Evolutionary conservation across 2,888 invertebrate species (phyloP), one percentile per base, ranked within the genome.

Genomic region (Actias luna): DNA sequence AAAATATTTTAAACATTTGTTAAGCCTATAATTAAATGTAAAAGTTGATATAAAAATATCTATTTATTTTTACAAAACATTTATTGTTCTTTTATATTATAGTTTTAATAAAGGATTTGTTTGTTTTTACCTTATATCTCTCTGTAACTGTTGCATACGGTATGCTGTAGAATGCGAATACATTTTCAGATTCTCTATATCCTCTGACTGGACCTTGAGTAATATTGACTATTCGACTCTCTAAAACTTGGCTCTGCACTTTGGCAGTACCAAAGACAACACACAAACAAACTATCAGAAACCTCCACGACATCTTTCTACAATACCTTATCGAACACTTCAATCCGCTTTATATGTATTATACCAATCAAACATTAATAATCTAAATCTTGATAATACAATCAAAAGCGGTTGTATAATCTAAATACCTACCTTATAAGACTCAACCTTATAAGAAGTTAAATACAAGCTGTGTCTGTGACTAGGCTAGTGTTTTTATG

Each of bases 61-160:
- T n/a, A n/a, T 8, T 55, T 29, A 12, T 55, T 29, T 29, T 16
- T 29, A 0, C 7, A 12, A 29, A 16, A 10, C 22, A 33, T 33
- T 33, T 7, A 33, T 7, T 8, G 5, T 7, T 33, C 33, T 7
- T 8, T 5, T 7, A 33, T 8, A 33, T 5, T 7, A 5, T 7
- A 33, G 33, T 33, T 33, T 7, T 33, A 33, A 7, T 5, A 42
- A n/a, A 42, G 5, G 39, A 16, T 10, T 5, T 4, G 5, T 3
- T 42, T 16, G 5, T 42, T 8, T 8, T 29, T 36, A 63, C 62
- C 62, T 59, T 36, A 12, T 22, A 63, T 52, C 62, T 59, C 29
- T 59, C 59, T 10, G 62, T 36, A 0, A 76, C 78, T 2, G 79
- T 81, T 0, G 85, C 84, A 36, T 84, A 85, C 0, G 84, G 83